These are phyloP conservation scores for Drosophila equinoxialis DNA, from an alignment of 1,140 invertebrate species.

Conservation along the genomic window DNA sequence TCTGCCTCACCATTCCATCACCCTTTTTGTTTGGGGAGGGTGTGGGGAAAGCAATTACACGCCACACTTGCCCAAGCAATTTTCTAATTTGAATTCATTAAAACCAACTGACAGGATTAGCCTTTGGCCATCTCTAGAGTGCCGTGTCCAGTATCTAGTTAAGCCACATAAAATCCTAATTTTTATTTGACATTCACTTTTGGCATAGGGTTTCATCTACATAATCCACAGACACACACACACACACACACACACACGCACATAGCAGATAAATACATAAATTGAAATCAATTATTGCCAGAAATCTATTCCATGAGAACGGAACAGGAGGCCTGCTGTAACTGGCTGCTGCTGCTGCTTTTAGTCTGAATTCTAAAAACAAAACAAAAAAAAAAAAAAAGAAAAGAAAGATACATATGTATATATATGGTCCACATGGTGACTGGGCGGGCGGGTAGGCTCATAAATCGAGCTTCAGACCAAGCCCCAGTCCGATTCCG, in stretches of 20 bases:
- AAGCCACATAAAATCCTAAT: constrained; percentile 33
- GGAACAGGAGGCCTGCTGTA: constrained; percentile 6
- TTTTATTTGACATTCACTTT: constrained; percentile 28
- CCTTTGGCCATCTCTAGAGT: constrained; percentile 19
- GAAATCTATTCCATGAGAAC: constrained; percentile 74
- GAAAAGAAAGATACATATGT: not conserved
- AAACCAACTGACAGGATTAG: constrained; percentile 50
- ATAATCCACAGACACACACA: constrained; percentile 24
- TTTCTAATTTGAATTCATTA: constrained; percentile 41
- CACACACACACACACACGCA: constrained; percentile 22
- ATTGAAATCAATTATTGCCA: constrained; percentile 80
- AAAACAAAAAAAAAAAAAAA: too few species aligned
- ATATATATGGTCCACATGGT: constrained; percentile 7
- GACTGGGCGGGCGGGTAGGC: constrained; percentile 42
- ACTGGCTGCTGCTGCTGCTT: constrained; percentile 28
- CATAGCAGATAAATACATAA: constrained; percentile 49
- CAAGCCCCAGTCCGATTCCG: not conserved
- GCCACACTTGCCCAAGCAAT: constrained; percentile 29
- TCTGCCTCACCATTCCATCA: not conserved
- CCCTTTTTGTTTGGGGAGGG: not conserved
- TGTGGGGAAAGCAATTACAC: constrained; percentile 9
- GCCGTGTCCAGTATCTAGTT: constrained; percentile 22
- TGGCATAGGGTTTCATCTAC: constrained; percentile 7
- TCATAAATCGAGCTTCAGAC: constrained; percentile 65
- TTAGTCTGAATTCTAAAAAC: not conserved